Evolutionary conservation across 2,797 vertebrate species (phyloP).

Genomic region (Protonibea diacanthus): DNA sequence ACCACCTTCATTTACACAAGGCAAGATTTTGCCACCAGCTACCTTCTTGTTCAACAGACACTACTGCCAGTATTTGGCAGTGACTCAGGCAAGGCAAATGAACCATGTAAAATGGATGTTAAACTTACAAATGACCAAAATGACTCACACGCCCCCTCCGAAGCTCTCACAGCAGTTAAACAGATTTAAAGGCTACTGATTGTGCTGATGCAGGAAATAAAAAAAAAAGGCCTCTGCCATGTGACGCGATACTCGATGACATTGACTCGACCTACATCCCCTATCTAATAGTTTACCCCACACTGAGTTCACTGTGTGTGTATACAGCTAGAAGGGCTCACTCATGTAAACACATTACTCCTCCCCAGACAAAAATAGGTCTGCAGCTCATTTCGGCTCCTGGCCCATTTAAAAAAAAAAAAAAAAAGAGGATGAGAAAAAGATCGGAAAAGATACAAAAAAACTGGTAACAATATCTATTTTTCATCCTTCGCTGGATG

Average conservation of each 20-base stretch:
- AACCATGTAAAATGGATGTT: slow-evolving; percentile 18
- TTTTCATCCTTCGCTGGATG: slow-evolving; percentile 16
- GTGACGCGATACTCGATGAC: slow-evolving; percentile 47
- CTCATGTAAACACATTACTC: background rate
- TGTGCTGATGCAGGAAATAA: slow-evolving; percentile 38
- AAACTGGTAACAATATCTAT: background rate
- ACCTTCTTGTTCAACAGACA: background rate
- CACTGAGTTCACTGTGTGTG: slow-evolving; percentile 24
- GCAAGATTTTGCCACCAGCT: background rate
- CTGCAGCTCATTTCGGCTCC: background rate
- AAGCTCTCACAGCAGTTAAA: background rate
- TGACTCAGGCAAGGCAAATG: slow-evolving; percentile 11
- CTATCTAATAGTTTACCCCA: slow-evolving; percentile 52
- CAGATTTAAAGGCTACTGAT: slow-evolving; percentile 14
- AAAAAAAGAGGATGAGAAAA: background rate
- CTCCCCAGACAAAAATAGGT: too few relatives aligned
- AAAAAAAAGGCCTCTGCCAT: slow-evolving; percentile 13
- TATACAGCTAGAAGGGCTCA: background rate
- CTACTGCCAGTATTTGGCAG: background rate
- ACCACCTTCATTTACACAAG: slow-evolving; percentile 11
- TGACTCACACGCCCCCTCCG: background rate
- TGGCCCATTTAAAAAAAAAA: background rate
- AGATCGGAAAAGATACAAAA: background rate
- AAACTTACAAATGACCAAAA: slow-evolving; percentile 15
- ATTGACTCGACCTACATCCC: slow-evolving; percentile 69